phyloP scores from a whole-genome alignment of 1,140 invertebrate genomes.

The Aphaenogaster rudis region DNA sequence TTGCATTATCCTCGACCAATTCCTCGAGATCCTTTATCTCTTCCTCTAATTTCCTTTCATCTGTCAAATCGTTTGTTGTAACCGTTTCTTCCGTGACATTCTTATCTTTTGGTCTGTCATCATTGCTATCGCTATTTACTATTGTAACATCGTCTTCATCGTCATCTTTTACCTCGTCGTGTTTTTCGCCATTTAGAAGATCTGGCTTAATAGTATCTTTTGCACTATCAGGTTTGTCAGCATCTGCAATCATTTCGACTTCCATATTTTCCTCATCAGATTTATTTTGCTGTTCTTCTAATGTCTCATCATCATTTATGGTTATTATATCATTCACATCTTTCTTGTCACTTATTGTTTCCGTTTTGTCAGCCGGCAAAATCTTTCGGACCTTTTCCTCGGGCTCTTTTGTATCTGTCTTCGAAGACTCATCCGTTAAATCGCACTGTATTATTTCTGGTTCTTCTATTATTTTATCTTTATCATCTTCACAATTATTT shows the following conservation, averaged over 20 bases:
- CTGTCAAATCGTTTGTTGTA: background rate
- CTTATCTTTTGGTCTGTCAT: background rate
- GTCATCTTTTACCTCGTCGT: background rate
- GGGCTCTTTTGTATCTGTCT: background rate
- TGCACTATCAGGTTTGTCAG: background rate
- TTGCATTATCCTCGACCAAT: background rate
- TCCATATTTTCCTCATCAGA: slow-evolving; percentile 16
- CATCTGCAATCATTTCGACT: background rate
- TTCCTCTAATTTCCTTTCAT: background rate
- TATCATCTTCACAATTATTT: background rate
- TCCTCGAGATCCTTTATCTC: background rate
- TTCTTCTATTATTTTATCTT: background rate
- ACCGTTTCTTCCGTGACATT: background rate
- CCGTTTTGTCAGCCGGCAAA: background rate
- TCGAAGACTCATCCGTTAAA: background rate
- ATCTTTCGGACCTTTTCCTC: slow-evolving; percentile 11
- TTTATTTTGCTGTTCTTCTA: slow-evolving; percentile 29
- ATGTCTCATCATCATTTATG: background rate
- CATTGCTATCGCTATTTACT: background rate
- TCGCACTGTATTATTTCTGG: slow-evolving; percentile 1
- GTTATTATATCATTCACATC: slow-evolving; percentile 27
- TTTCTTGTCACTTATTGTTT: slow-evolving; percentile 14
- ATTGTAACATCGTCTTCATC: background rate
- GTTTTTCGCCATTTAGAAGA: background rate
- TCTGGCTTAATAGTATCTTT: background rate